Conservation (phyloP, 2,797 vertebrate species). For the Tangara arthus region DNA sequence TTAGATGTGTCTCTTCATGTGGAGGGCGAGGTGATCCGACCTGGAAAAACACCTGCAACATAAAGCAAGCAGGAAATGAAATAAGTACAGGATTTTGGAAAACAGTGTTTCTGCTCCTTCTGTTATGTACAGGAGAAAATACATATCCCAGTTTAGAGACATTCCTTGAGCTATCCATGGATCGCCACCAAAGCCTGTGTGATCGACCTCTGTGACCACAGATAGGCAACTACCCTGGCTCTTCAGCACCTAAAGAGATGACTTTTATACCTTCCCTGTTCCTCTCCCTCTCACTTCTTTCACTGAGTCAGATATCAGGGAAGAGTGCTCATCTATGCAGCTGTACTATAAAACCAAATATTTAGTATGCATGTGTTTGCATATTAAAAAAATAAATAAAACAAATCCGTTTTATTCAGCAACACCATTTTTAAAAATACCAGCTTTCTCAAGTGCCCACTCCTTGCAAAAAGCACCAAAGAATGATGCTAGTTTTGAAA, state of each 20-base stretch:
- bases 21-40: slow-evolving; percentile 98
- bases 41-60: slow-evolving; percentile 95
- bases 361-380: not conserved
- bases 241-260: not conserved
- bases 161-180: not conserved
- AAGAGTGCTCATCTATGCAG: not conserved
- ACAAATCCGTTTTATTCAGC: not conserved
- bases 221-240: not conserved
- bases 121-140: not conserved
- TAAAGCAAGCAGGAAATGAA: slow-evolving; percentile 46
- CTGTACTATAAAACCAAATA: not conserved
- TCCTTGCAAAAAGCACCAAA: not conserved
- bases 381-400: not conserved
- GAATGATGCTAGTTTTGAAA: not conserved
- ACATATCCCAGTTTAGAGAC: not conserved
- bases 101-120: not conserved
- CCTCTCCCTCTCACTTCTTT: not conserved
- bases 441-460: not conserved
- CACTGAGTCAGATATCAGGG: not conserved
- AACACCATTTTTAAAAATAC: not conserved
- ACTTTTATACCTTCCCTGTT: not conserved
- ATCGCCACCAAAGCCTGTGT: not conserved
- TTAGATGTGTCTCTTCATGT: slow-evolving; percentile 99
- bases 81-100: not conserved
- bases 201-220: not conserved